Evolutionary conservation across 2,888 invertebrate species (phyloP), one percentile per base, ranked within the genome.

Genomic region (Vanessa cardui): DNA sequence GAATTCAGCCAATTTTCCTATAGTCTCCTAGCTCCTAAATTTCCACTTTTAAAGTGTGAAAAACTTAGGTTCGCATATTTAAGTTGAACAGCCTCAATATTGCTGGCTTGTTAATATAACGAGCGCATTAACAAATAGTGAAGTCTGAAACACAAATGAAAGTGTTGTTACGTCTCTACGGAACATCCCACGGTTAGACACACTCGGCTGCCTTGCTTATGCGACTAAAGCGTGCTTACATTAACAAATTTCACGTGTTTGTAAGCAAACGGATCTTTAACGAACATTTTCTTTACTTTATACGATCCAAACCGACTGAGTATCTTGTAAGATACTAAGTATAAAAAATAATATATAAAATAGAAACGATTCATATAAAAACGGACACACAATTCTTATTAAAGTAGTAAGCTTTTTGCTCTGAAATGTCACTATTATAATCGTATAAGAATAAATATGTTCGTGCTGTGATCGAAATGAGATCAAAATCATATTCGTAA

Each of bases 101-200:
- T 66, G 69, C 71, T 59, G 69, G 72, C 68, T 75, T 76, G 74
- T 76, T 77, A 78, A 75, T 75, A 74, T 77, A 74, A 77, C 76
- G 71, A 64, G 74, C 73, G 70, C 72, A 75, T 76, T 78, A 76
- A 75, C 73, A 75, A 76, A 73, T 72, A 78, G 65, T 64, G 65
- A 74, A 73, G 74, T 76, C 72, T 76, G 74, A 71, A 74, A 77
- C 72, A 73, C 76, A 78, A 76, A 78, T 75, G 75, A 70, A 76
- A 75, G 73, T 74, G 76, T 70, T 66, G 75, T 70, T 67, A 66
- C 58, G 63, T 66, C 69, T 70, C 61, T 61, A 69, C 67, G 59
- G 59, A 60, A 58, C 62, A 69, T 69, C 70, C 62, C 64, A 69
- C 54, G 62, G 64, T 69, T 72, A 70, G 71, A 66, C 72, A 75